Percentiles rank a stretch among this genome's conserved stretches.
phyloP scores from a whole-genome alignment of 2,888 invertebrate genomes.

The Callinectes sapidus region DNA sequence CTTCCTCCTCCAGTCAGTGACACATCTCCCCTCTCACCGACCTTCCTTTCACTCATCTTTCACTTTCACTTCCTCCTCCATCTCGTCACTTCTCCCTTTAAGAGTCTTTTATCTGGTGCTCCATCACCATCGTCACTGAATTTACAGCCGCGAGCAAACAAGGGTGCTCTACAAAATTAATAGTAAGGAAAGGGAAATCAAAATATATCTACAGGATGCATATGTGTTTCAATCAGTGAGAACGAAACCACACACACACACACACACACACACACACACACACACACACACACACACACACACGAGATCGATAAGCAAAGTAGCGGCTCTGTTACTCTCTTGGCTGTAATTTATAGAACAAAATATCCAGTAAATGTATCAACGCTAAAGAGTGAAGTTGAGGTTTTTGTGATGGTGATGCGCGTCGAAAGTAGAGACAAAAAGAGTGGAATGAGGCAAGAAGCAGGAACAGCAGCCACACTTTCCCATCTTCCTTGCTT shows the following conservation, averaged over 20 bases:
- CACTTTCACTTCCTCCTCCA: not conserved
- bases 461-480: not conserved
- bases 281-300: slow-evolving; percentile 21
- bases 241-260: not conserved
- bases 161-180: not conserved
- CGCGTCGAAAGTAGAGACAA: not conserved
- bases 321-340: not conserved
- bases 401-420: not conserved
- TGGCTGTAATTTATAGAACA: not conserved
- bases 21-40: not conserved
- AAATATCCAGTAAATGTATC: not conserved
- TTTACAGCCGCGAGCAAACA: not conserved
- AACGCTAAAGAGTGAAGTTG: not conserved
- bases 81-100: not conserved
- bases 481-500: not conserved
- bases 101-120: not conserved
- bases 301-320: not conserved
- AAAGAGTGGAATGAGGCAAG: not conserved
- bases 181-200: not conserved
- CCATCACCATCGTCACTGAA: not conserved
- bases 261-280: slow-evolving; percentile 21
- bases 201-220: not conserved
- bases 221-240: not conserved
- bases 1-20: not conserved
- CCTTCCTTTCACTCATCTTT: not conserved